Base-by-base conservation (phyloP, 2,113 vertebrate species). In the Hylia prasina region DNA sequence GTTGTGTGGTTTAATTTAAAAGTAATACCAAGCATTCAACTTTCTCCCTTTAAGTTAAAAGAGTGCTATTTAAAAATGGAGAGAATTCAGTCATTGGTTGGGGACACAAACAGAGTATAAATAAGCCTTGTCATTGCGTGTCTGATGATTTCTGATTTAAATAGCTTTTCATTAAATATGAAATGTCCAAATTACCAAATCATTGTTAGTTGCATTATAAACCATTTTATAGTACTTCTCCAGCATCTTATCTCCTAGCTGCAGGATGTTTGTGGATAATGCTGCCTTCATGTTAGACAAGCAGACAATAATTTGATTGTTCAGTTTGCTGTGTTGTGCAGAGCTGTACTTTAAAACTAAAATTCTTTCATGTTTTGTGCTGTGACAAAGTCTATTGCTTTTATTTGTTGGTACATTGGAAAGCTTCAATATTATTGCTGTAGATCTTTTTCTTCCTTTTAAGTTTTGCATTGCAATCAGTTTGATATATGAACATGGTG, bases 131-230 rank as follows among this genome's bases (percentile, higher is more conserved):
- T 97, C 94, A 81, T 65, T 93, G 73, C 50, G 9, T 86, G 90
- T 95, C 82, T 97, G 95, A 95, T 96, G 95, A 97, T 96, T 98
- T 97, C 97, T 97, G 98, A 98, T 98, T 98, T 98, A 98, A 98
- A 98, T 98, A 98, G 98, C 97, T 98, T 96, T 98, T 92, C 97
- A 95, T 98, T 98, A 98, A 98, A 98, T 98, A 98, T 98, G 98
- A 98, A 98, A 98, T 98, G 98, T 96, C 92, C 94, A 97, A 97
- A 98, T 97, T 97, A 98, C 98, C 98, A 98, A 98, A 98, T 98
- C 98, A 98, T 98, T 98, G 98, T 98, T 98, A 98, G 95, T 96
- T 98, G 97, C 96, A 97, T 97, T 97, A 98, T 98, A 98, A 99
- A 99, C 98, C 97, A 98, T 98, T 99, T 99, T 98, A 96, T 96